Base-by-base conservation (phyloP, 35 echinoderm and acorn worm genomes). In the Heliocidaris erythrogramma region DNA sequence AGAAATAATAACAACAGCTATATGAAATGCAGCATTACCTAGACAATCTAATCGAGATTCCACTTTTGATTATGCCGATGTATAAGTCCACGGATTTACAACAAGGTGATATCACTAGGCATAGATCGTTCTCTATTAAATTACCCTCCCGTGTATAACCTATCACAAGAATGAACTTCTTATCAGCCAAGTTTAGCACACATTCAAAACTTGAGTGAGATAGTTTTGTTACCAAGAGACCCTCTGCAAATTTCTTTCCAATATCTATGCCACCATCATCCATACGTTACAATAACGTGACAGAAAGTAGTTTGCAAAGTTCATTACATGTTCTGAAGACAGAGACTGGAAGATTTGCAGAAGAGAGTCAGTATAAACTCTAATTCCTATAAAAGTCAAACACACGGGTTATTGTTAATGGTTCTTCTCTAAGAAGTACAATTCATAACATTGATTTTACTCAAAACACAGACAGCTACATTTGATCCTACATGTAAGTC, bases 121-220 rank as follows among this genome's bases (percentile, higher is more conserved):
- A 78, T 27, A 78, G 8, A 27, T 78, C 7, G 65, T 78, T 78
- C 65, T 78, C 18, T n/a, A 78, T 78, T 18, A 78, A 7, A 78
- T 78, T 78, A 78, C 7, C 65, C 65, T 78, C 65, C 24, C 8
- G 18, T 27, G 18, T n/a, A 21, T 78, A 21, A n/a, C 21, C 21
- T 78, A 78, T 78, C 27, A 78, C 17, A 69, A 69, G 16, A 78
- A 78, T 27, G 65, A 78, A 24, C 27, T 78, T 24, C 65, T 78
- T 78, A 78, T 78, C 65, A 78, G 65, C 65, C 65, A 78, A 78
- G 65, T 5, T 78, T 78, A 78, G 65, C 65, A 78, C 65, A 78
- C 65, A 78, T 78, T 78, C 21, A 78, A 78, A 78, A 78, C 21
- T 78, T 78, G 27, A 78, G 65, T 78, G 65, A 78, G 65, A 78